A percentile compares a stretch with the other conserved stretches of the same genome.
Conservation (phyloP, 1,140 invertebrate species). For the Pseudomyrmex flavicornis region DNA sequence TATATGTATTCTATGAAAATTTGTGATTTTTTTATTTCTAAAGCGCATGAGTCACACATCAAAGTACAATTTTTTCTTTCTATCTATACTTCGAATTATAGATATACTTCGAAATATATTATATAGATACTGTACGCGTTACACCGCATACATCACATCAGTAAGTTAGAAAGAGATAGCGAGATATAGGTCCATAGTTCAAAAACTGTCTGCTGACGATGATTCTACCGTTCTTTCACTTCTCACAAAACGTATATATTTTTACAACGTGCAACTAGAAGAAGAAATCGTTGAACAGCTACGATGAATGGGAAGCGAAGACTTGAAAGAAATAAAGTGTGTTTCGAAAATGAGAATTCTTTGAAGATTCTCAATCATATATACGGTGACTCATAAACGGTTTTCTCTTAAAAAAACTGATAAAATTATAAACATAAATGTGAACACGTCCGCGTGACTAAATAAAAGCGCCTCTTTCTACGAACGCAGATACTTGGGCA, state of each 20-base stretch:
- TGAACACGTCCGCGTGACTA: too few relatives aligned
- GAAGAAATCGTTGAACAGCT: neutral
- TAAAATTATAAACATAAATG: too few relatives aligned
- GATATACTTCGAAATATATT: neutral
- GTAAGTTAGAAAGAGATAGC: slow-evolving; percentile 27
- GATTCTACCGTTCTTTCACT: neutral
- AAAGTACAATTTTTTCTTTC: neutral
- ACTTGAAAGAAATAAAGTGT: neutral
- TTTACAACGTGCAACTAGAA: neutral
- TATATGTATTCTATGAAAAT: neutral
- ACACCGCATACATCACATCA: neutral
- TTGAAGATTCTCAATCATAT: neutral
- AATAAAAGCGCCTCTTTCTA: neutral
- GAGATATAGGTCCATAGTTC: slow-evolving; percentile 44
- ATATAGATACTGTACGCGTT: slow-evolving; percentile 12
- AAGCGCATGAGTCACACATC: neutral
- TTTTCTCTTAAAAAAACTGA: too few relatives aligned
- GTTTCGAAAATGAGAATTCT: neutral
- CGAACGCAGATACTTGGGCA: slow-evolving; percentile 34
- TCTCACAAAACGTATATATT: neutral
- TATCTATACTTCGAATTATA: too few relatives aligned
- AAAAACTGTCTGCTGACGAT: slow-evolving; percentile 21
- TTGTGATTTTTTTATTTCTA: neutral
- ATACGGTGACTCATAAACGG: neutral
- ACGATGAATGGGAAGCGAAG: neutral